Evolutionary conservation across 2,113 vertebrate genomes (phyloP), one percentile per base, ranked within the genome.

Genomic region (Synodontis membranacea): DNA sequence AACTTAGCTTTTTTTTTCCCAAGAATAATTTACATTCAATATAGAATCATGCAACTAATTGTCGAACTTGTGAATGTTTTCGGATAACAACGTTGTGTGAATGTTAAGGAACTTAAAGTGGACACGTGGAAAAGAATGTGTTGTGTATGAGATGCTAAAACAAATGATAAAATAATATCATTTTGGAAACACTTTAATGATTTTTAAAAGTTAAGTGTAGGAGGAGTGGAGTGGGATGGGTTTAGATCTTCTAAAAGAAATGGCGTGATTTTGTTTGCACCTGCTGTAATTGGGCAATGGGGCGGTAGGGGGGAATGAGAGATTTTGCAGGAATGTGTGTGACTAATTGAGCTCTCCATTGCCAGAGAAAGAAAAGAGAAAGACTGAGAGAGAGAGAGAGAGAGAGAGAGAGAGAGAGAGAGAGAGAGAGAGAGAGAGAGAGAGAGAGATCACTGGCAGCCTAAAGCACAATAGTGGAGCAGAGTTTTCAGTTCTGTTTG

Each of bases 281-380:
- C 93, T 95, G 93, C 92, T 86, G 86, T 66, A 80, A 60, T 44
- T 37, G 62, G 34, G 72, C 72, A 56, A 70, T 50, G 39, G 84
- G 68, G 80, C 95, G 94, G 94, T 89, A 88, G 91, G 46, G 79
- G 79, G 84, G 90, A 93, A 95, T 93, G 93, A 93, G 94, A 95
- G 95, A 95, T 96, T 95, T 95, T 95, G 92, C 94, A 95, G 93
- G 95, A 96, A 96, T 96, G 94, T 96, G 95, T 96, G 95, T 95
- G 92, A 95, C 95, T 96, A 97, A 97, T 97, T 96, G 95, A 95
- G 94, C 95, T 95, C 95, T 94, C 95, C 96, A 95, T 95, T 96
- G 95, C 94, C 94, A 96, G 93, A 85, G 70, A 95, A 94, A 95
- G 94, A 94, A 93, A 48, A 14, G 14, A 52, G 8, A 66, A 31